These are phyloP conservation scores for Matsumurasca onukii DNA, from an alignment of 1,140 invertebrate species.

Conservation along the genomic window DNA sequence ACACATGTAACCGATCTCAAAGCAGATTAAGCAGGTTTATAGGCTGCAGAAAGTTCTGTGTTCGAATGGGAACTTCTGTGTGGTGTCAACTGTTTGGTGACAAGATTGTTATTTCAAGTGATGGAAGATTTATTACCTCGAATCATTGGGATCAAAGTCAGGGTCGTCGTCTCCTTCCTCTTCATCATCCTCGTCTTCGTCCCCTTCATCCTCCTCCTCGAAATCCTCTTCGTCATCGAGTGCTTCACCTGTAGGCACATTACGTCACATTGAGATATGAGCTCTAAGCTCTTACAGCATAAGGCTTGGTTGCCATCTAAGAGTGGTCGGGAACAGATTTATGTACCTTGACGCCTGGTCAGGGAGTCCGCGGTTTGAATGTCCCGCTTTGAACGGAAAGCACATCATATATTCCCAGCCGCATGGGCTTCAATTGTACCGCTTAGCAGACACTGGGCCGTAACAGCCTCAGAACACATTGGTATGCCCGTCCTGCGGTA, in stretches of 20 bases:
- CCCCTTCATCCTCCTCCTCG: slow-evolving; percentile 65
- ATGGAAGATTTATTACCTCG: too few species aligned
- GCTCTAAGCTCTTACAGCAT: slow-evolving; percentile 16
- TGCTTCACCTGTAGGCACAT: slow-evolving; percentile 66
- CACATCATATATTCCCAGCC: background rate
- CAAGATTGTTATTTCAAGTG: too few species aligned
- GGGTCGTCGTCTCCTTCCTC: slow-evolving; percentile 48
- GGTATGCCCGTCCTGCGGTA: too few species aligned
- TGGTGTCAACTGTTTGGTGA: too few species aligned
- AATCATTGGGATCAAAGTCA: slow-evolving; percentile 36
- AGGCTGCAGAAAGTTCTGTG: too few species aligned
- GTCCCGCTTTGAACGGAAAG: background rate
- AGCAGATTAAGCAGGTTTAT: too few species aligned
- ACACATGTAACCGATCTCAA: too few species aligned
- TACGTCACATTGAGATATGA: too few species aligned
- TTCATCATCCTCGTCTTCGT: slow-evolving; percentile 48
- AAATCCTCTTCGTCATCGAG: slow-evolving; percentile 76
- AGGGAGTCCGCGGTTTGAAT: background rate
- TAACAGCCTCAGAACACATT: too few species aligned
- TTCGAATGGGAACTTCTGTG: too few species aligned
- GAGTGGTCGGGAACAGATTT: background rate
- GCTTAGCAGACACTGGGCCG: too few species aligned
- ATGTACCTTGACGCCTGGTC: background rate
- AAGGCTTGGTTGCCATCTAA: slow-evolving; percentile 21
- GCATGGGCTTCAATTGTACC: background rate